Percentiles rank a stretch among this genome's conserved stretches.
These are phyloP conservation scores for Thamnaconus septentrionalis DNA, from an alignment of 2,113 vertebrate species.

Conservation along the genomic window DNA sequence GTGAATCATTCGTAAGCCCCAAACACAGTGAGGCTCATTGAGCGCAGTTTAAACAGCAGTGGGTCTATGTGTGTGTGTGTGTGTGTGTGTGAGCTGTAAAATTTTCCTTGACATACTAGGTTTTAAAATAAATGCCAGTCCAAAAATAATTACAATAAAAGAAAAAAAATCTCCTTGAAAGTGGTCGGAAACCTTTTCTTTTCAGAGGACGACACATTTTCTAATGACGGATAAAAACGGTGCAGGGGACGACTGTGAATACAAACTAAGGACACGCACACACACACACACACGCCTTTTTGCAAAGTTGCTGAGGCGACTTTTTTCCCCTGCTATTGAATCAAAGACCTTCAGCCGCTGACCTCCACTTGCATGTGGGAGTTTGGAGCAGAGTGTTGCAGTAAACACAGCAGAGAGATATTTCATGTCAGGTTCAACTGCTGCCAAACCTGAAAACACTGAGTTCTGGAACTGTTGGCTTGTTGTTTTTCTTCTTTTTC, in stretches of 20 bases:
- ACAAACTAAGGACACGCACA: too few relatives aligned
- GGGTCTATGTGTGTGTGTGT: slow-evolving; percentile 6
- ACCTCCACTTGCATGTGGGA: slow-evolving; percentile 1
- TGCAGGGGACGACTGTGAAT: neutral
- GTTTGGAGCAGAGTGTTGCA: slow-evolving; percentile 8
- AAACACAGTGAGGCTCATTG: slow-evolving; percentile 4
- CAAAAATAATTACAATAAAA: too few relatives aligned
- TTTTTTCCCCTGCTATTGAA: neutral
- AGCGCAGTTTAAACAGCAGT: neutral
- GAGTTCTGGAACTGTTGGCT: too few relatives aligned
- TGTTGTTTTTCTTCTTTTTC: too few relatives aligned
- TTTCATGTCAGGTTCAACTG: too few relatives aligned
- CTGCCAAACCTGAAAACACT: too few relatives aligned
- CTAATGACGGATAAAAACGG: too few relatives aligned
- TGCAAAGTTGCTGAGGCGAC: slow-evolving; percentile 31
- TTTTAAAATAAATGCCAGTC: too few relatives aligned
- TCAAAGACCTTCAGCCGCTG: slow-evolving; percentile 35
- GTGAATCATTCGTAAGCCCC: slow-evolving; percentile 19
- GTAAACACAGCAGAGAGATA: too few relatives aligned
- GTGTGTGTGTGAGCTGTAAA: slow-evolving; percentile 29
- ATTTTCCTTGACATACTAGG: slow-evolving; percentile 21
- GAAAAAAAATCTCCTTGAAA: too few relatives aligned
- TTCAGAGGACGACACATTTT: too few relatives aligned
- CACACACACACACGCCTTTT: slow-evolving; percentile 5
- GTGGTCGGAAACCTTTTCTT: too few relatives aligned